Evolutionary conservation across 30 jellyfish, hydroid and myxozoan genomes (phyloP), one percentile per base, ranked within the genome.

Genomic region (Catostylus mosaicus): DNA sequence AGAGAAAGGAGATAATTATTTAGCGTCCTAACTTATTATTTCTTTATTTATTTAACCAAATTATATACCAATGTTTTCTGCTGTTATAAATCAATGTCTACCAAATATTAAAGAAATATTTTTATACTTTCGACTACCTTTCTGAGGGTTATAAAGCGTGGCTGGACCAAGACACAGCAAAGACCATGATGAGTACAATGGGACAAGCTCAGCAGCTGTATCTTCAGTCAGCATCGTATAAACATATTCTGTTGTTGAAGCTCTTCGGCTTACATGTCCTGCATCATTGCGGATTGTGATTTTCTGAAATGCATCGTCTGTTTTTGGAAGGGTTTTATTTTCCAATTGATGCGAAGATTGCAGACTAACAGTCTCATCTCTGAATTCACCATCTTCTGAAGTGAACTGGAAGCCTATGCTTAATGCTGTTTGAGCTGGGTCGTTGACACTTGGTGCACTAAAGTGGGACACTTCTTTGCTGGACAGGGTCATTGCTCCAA

Each of bases 111-210:
- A n/a, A n/a, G n/a, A n/a, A n/a, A n/a, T n/a, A n/a, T n/a, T n/a
- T n/a, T n/a, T n/a, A n/a, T n/a, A n/a, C n/a, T n/a, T n/a, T 14
- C 14, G 20, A 48, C 1, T 48, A 59, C 97, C 97, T 68, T 89
- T 89, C 27, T 81, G 34, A 1, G 97, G 96, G 85, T 83, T 94
- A 52, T 94, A 94, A 27, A 84, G 64, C 10, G 97, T 80, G 16
- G 99, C 96, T 7, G 97, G 77, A 14, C 99, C 99, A 32, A 94
- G 95, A 38, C 94, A 80, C 29, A 94, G 85, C 63, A 94, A 75
- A 20, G 97, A 80, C 99, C 99, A 94, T 27, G 99, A 94, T 31
- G 97, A 93, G 51, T 80, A 94, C 40, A 47, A 35, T 4, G 99
- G 99, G 0, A 94, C 79, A 12, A 75, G 64, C 20, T 77, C 90